Percentiles rank a stretch among this genome's conserved stretches.
Evolutionary conservation across 2,888 invertebrate species (phyloP).

Genomic region (Rhodophaea formosa): DNA sequence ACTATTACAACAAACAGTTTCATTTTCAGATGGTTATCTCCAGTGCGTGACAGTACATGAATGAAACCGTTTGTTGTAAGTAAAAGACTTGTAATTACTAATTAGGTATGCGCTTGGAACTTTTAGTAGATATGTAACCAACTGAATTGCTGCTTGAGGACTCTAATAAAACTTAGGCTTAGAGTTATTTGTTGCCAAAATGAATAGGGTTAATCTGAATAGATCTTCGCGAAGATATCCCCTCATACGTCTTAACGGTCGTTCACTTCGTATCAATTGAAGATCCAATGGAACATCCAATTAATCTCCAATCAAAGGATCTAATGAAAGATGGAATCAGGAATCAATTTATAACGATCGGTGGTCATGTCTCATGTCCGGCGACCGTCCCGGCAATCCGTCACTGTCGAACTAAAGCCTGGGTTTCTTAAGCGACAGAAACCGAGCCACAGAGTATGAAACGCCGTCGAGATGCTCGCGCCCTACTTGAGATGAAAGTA

Average conservation of each 20-base stretch:
- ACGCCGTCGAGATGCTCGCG: no score
- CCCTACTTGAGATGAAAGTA: no score
- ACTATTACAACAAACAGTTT: no score
- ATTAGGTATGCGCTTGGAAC: no score
- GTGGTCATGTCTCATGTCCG: constrained; percentile 37
- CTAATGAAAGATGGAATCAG: constrained; percentile 37
- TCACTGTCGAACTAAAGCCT: constrained; percentile 70
- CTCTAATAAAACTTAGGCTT: no score
- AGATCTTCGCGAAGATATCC: not conserved
- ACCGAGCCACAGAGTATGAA: no score
- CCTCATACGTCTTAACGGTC: not conserved
- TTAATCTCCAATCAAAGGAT: constrained; percentile 28
- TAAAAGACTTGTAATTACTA: no score
- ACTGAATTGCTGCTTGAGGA: no score
- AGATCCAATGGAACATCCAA: constrained; percentile 15
- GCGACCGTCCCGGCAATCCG: constrained; percentile 58
- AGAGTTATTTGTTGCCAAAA: not conserved
- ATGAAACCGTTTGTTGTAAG: no score
- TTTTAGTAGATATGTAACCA: no score
- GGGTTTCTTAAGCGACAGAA: constrained; percentile 63
- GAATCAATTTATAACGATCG: constrained; percentile 40
- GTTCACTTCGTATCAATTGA: constrained; percentile 3
- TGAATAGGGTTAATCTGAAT: not conserved
- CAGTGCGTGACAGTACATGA: no score
- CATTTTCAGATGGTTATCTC: no score